Percentiles rank a stretch among this genome's conserved stretches.
Evolutionary conservation across 1,140 invertebrate species (phyloP).

Genomic region (Drosophila suzukii): DNA sequence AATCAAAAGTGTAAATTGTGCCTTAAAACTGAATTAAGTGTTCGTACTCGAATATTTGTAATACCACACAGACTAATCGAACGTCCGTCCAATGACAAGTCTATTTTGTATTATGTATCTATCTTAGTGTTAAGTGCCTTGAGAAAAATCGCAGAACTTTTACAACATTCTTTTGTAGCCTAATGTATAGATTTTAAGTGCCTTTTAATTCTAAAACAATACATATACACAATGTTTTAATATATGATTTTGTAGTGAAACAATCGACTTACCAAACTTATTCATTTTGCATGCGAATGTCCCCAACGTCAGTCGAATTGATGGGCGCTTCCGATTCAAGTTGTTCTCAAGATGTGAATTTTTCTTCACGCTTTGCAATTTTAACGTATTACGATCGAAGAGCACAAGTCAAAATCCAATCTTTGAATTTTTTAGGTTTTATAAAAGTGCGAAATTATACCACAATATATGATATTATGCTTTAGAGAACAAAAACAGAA

Average conservation of each 20-base stretch:
- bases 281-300: slow-evolving; percentile 55
- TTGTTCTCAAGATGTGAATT: slow-evolving; percentile 7
- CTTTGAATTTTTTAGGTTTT: slow-evolving; percentile 34
- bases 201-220: slow-evolving; percentile 11
- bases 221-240: slow-evolving; percentile 41
- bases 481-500: slow-evolving; percentile 59
- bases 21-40: slow-evolving; percentile 51
- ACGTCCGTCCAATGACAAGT: slow-evolving; percentile 65
- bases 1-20: slow-evolving; percentile 54
- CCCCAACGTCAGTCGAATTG: slow-evolving; percentile 12
- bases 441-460: slow-evolving; percentile 46
- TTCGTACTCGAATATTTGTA: slow-evolving; percentile 43
- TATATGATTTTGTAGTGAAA: slow-evolving; percentile 29
- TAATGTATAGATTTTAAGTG: slow-evolving; percentile 58
- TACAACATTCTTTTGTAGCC: slow-evolving; percentile 28
- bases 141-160: slow-evolving; percentile 21
- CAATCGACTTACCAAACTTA: slow-evolving; percentile 64
- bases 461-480: slow-evolving; percentile 37
- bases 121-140: slow-evolving; percentile 61
- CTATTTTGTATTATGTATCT: slow-evolving; percentile 51
- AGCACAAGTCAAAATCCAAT: slow-evolving; percentile 38
- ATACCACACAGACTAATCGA: slow-evolving; percentile 46
- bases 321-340: not conserved
- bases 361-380: slow-evolving; percentile 40
- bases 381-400: slow-evolving; percentile 25